Evolutionary conservation across 2,797 vertebrate genomes (phyloP).

Genomic region (Acrossocheilus wenchowensis): DNA sequence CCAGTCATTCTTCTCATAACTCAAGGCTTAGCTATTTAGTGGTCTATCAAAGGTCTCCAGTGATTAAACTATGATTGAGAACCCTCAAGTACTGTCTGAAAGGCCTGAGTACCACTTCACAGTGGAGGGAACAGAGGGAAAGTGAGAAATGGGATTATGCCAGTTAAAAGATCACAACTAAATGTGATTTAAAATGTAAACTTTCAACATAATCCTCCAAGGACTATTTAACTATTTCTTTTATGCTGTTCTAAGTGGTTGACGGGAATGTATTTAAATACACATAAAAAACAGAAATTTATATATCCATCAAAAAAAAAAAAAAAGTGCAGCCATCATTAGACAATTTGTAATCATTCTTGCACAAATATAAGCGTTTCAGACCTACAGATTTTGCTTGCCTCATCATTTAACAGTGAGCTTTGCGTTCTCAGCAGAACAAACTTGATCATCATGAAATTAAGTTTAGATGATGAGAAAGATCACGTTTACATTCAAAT

Average conservation of each 20-base stretch:
- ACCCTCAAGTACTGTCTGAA: slow-evolving; percentile 12
- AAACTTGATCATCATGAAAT: neutral
- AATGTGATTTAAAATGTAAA: neutral
- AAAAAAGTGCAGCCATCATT: neutral
- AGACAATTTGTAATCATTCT: neutral
- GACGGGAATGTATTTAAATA: neutral
- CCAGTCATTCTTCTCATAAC: slow-evolving; percentile 3
- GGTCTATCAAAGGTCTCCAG: neutral
- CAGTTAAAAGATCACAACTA: neutral
- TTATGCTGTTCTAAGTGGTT: neutral
- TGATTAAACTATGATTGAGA: neutral
- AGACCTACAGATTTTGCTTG: neutral
- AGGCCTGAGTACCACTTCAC: slow-evolving; percentile 5
- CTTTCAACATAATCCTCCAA: slow-evolving; percentile 1
- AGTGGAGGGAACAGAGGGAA: neutral
- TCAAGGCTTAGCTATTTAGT: neutral
- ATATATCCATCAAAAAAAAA: neutral
- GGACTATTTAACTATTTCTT: neutral
- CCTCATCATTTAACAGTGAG: slow-evolving; percentile 1
- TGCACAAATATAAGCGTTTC: neutral
- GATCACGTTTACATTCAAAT: neutral
- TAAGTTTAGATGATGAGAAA: neutral
- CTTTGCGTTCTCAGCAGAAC: neutral
- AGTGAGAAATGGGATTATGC: neutral
- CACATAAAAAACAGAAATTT: neutral